A percentile compares a stretch with the other conserved stretches of the same genome.
Conservation (phyloP, 2,113 vertebrate genomes). For the Tyrannus savana region DNA sequence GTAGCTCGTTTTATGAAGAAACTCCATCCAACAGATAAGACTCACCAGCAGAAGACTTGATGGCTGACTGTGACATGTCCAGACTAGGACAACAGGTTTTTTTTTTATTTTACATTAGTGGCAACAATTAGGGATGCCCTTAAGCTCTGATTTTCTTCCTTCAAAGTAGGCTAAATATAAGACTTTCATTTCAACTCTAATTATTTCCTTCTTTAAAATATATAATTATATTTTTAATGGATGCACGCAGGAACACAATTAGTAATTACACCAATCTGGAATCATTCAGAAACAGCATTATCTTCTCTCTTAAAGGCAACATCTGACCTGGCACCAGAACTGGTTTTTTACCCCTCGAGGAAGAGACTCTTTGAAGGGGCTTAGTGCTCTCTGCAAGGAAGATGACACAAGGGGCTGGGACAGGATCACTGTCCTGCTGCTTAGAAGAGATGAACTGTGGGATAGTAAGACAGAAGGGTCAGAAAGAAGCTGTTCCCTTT, state of each 20-base stretch:
- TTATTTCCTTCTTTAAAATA: slow-evolving; percentile 30
- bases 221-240: slow-evolving; percentile 26
- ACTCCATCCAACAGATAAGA: not conserved
- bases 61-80: not conserved
- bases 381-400: not conserved
- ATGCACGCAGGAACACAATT: not conserved
- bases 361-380: not conserved
- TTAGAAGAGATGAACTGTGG: not conserved
- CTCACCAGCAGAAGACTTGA: not conserved
- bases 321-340: not conserved
- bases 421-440: not conserved
- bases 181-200: slow-evolving; percentile 20
- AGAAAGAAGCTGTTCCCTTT: not conserved
- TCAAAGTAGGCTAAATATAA: not conserved
- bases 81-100: not conserved
- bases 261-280: not conserved
- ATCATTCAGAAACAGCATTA: not conserved
- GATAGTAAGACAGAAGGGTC: not conserved
- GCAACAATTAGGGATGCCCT: not conserved
- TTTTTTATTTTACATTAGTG: not conserved
- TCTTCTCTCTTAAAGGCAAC: not conserved
- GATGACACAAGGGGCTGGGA: not conserved
- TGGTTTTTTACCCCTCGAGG: not conserved
- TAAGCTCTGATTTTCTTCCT: not conserved
- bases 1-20: not conserved